Evolutionary conservation across 2,888 invertebrate genomes (phyloP).

Genomic region (Siphonodentalium dalli): DNA sequence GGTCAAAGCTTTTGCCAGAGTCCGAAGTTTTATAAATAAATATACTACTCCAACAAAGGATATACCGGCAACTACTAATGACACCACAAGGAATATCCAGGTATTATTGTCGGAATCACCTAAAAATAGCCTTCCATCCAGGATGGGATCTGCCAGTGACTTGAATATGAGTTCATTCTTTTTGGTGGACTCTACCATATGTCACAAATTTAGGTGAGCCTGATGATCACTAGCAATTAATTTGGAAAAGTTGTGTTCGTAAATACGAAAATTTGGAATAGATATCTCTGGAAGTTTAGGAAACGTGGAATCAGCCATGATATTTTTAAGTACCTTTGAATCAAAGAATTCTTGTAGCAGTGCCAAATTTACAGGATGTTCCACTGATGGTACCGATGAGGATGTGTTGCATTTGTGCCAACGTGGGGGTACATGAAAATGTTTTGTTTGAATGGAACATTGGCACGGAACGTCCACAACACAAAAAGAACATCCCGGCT

Average conservation of each 20-base stretch:
- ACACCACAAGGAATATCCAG: too few species aligned
- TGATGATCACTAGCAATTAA: slow-evolving; percentile 1
- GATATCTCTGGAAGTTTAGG: background rate
- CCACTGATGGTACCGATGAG: background rate
- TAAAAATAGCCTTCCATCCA: too few species aligned
- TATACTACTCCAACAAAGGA: too few species aligned
- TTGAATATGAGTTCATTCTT: slow-evolving; percentile 2
- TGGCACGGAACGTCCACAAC: slow-evolving; percentile 16
- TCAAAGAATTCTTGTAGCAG: slow-evolving; percentile 6
- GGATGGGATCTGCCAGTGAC: slow-evolving; percentile 6
- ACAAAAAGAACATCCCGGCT: slow-evolving; percentile 20
- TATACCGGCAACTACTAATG: too few species aligned
- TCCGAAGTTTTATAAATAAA: too few species aligned
- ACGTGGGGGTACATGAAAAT: slow-evolving; percentile 13
- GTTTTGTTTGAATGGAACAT: slow-evolving; percentile 11
- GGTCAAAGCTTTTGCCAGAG: too few species aligned
- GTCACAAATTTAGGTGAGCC: background rate
- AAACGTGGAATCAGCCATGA: background rate
- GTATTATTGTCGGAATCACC: too few species aligned
- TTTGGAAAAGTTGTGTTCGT: slow-evolving; percentile 2
- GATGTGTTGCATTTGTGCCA: slow-evolving; percentile 6
- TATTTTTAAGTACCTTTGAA: background rate
- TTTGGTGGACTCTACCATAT: slow-evolving; percentile 4
- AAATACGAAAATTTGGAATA: slow-evolving; percentile 2
- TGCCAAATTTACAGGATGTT: slow-evolving; percentile 10